phyloP scores from a whole-genome alignment of 2,113 vertebrate genomes.

The Hippocampus barbouri region DNA sequence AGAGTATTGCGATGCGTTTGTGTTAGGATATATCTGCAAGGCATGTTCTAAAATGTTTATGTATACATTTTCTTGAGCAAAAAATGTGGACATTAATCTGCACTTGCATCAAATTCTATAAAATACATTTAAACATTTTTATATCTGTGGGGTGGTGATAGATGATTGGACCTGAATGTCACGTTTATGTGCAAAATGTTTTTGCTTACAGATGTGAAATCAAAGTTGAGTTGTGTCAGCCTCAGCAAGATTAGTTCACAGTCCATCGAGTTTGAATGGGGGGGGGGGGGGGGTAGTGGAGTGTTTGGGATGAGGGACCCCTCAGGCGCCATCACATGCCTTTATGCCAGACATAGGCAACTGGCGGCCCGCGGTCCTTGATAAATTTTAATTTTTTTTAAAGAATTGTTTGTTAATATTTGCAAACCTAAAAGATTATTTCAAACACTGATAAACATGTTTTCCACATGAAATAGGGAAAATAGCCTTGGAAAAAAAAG shows the following conservation, averaged over 20 bases:
- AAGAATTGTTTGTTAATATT: too few species aligned
- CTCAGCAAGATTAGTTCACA: slow-evolving; percentile 78
- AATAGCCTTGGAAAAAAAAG: too few species aligned
- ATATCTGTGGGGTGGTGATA: neutral
- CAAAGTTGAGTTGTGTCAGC: slow-evolving; percentile 67
- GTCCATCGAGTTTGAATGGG: slow-evolving; percentile 71
- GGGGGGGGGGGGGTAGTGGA: slow-evolving; percentile 58
- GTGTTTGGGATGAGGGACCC: slow-evolving; percentile 61
- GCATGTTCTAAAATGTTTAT: neutral
- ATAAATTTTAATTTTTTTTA: too few species aligned
- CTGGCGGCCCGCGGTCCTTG: too few species aligned
- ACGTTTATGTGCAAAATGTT: slow-evolving; percentile 52
- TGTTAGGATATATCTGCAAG: neutral
- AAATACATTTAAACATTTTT: neutral
- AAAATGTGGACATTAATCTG: neutral
- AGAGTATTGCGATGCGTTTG: neutral
- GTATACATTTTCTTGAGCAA: neutral
- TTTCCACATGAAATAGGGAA: too few species aligned
- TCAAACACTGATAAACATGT: too few species aligned
- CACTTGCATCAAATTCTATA: neutral
- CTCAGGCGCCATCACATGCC: slow-evolving; percentile 35
- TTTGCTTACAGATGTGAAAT: slow-evolving; percentile 80
- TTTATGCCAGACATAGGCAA: slow-evolving; percentile 17
- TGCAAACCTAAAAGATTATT: too few species aligned
- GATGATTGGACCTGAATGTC: slow-evolving; percentile 2